Conservation (phyloP, 2,113 vertebrate species). For the Psittacula cyanocephala region DNA sequence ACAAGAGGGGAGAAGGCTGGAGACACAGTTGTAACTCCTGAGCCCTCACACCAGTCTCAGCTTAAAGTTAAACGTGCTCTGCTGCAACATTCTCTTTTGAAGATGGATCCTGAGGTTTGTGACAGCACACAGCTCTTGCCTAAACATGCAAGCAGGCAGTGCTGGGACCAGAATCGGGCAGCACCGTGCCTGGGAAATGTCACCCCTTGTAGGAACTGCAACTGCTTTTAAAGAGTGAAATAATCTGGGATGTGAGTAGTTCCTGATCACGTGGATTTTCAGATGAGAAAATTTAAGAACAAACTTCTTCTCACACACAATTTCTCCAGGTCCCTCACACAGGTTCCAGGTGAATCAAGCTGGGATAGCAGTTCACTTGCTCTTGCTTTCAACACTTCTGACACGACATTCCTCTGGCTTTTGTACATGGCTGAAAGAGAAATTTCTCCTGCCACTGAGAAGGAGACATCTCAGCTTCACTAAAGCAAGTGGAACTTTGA, state of each 20-base stretch:
- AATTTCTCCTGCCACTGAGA: not conserved
- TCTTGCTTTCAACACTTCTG: not conserved
- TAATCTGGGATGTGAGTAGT: not conserved
- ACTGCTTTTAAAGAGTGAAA: not conserved
- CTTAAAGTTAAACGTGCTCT: not conserved
- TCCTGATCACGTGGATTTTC: not conserved
- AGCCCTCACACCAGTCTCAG: not conserved
- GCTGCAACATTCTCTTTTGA: not conserved
- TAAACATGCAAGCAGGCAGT: accelerated
- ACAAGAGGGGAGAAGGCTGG: not conserved
- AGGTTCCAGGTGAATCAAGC: not conserved
- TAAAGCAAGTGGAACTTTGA: not conserved
- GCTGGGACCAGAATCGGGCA: not conserved
- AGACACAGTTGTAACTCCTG: not conserved
- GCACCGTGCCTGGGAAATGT: not conserved
- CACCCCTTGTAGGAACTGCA: not conserved
- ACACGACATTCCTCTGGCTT: not conserved
- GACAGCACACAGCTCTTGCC: not conserved
- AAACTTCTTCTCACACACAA: not conserved
- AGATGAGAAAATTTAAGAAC: not conserved
- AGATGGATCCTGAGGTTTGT: not conserved
- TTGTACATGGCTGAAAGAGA: not conserved
- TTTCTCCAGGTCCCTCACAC: not conserved
- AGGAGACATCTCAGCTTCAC: not conserved
- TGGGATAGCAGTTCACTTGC: not conserved